Percentiles rank a stretch among this genome's conserved stretches.
Evolutionary conservation across 1,140 invertebrate genomes (phyloP).

Genomic region (Chironomus tepperi): DNA sequence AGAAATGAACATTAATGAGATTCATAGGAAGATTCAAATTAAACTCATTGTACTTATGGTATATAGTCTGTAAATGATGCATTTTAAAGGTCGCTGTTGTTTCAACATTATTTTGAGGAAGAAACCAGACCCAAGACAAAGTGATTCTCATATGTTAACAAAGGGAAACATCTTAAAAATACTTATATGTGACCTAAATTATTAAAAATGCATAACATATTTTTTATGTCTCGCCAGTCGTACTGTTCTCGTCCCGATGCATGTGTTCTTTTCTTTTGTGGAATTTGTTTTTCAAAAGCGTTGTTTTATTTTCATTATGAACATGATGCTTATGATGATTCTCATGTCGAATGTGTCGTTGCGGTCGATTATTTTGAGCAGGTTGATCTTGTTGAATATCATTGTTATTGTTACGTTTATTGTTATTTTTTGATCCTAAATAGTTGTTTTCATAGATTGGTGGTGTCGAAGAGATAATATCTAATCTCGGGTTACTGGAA

Average conservation of each 20-base stretch:
- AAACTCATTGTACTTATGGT: too few species aligned
- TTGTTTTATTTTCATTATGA: not conserved
- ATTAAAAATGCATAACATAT: not conserved
- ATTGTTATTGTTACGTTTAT: not conserved
- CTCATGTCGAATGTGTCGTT: not conserved
- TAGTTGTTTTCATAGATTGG: not conserved
- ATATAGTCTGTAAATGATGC: too few species aligned
- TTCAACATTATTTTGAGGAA: too few species aligned
- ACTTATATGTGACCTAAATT: not conserved
- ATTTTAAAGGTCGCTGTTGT: too few species aligned
- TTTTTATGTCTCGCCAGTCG: not conserved
- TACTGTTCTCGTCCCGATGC: not conserved
- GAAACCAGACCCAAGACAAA: too few species aligned
- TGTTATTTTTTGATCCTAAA: not conserved
- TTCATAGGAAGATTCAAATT: too few species aligned
- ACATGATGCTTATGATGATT: not conserved
- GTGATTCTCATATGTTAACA: too few species aligned
- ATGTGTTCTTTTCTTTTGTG: not conserved
- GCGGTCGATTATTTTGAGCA: not conserved
- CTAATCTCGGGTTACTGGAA: conserved; percentile 3
- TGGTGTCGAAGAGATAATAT: not conserved
- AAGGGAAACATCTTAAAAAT: too few species aligned
- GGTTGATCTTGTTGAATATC: not conserved
- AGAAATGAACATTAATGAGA: too few species aligned
- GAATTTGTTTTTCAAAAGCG: not conserved